Conservation (phyloP, 2,888 invertebrate species). For the Epirrhoe alternata region DNA sequence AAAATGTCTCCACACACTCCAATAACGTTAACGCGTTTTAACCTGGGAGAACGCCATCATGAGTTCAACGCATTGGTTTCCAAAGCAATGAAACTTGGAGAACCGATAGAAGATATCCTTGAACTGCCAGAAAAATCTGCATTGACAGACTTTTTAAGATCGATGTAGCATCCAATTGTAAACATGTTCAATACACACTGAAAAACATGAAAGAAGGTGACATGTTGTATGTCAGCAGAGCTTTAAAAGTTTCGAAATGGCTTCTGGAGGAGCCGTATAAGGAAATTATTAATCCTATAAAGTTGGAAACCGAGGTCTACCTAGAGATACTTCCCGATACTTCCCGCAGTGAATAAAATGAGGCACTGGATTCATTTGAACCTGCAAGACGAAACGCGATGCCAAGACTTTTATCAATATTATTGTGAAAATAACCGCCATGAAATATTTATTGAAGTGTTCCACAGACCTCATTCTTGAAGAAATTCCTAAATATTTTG, state of each 20-base stretch:
- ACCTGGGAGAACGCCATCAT: constrained; percentile 9
- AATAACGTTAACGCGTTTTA: constrained; percentile 1
- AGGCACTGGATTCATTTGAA: constrained; percentile 44
- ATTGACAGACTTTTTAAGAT: constrained; percentile 13
- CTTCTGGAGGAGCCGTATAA: constrained; percentile 37
- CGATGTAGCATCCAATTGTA: constrained; percentile 38
- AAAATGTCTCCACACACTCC: constrained; percentile 7
- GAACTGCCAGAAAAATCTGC: constrained; percentile 13
- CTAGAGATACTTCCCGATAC: constrained; percentile 46
- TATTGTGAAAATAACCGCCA: constrained; percentile 49
- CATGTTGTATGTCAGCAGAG: constrained; percentile 45
- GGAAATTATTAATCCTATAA: constrained; percentile 40
- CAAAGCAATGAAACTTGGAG: constrained; percentile 5
- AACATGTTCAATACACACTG: constrained; percentile 36
- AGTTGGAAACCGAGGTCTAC: constrained; percentile 42
- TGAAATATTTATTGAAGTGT: constrained; percentile 13
- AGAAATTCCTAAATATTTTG: neutral
- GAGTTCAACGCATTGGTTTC: constrained; percentile 5
- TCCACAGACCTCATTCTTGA: constrained; percentile 1
- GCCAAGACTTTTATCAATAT: constrained; percentile 61
- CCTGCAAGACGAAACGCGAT: constrained; percentile 50
- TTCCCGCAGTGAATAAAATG: constrained; percentile 44
- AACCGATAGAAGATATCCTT: constrained; percentile 2
- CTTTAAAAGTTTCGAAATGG: constrained; percentile 44
- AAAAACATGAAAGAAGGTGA: constrained; percentile 42